Evolutionary conservation across 2,888 invertebrate species (phyloP).

Genomic region (Melinaea menophilus): DNA sequence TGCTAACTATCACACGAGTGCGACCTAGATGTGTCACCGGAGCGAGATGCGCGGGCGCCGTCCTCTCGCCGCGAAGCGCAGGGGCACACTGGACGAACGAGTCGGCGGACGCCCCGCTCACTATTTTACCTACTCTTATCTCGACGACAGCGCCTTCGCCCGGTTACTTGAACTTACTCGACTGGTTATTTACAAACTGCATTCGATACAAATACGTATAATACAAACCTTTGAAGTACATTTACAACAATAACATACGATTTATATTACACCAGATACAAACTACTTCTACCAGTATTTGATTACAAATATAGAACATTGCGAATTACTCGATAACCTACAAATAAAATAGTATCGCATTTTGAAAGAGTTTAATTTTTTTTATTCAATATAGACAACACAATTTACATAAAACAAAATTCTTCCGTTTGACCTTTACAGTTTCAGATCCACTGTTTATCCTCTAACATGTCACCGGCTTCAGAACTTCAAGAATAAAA

Average conservation of each 20-base stretch:
- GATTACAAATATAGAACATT: too few relatives aligned
- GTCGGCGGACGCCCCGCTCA: slow-evolving; percentile 63
- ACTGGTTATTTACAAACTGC: slow-evolving; percentile 28
- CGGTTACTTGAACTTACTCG: slow-evolving; percentile 39
- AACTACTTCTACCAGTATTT: too few relatives aligned
- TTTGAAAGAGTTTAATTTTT: too few relatives aligned
- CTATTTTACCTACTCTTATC: slow-evolving; percentile 73
- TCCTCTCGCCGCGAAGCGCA: slow-evolving; percentile 57
- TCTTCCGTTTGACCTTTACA: too few relatives aligned
- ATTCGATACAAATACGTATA: slow-evolving; percentile 15
- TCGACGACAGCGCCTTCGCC: slow-evolving; percentile 56
- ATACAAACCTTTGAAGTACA: not conserved
- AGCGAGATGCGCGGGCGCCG: slow-evolving; percentile 60
- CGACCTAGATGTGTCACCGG: slow-evolving; percentile 51
- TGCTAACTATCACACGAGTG: slow-evolving; percentile 61
- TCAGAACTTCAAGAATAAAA: too few relatives aligned
- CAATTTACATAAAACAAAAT: too few relatives aligned
- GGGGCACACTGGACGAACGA: slow-evolving; percentile 53
- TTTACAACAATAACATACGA: not conserved
- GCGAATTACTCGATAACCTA: too few relatives aligned
- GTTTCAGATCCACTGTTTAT: too few relatives aligned
- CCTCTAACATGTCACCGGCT: too few relatives aligned
- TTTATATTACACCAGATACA: too few relatives aligned
- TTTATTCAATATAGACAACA: too few relatives aligned
- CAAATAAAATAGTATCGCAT: too few relatives aligned